phyloP scores from a whole-genome alignment of 2,797 vertebrate genomes.

The Adelosebastes latens region DNA sequence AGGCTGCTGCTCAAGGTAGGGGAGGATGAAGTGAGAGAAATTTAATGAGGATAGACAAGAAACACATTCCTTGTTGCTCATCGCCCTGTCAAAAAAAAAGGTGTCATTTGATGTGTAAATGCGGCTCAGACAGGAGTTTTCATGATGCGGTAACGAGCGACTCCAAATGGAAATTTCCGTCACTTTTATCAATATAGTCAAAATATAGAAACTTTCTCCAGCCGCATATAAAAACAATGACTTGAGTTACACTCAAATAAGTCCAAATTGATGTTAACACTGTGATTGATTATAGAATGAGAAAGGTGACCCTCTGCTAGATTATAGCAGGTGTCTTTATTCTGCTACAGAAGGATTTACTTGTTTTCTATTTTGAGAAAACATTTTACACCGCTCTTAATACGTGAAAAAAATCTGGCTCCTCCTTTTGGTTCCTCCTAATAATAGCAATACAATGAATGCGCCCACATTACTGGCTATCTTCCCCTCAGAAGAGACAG shows the following conservation, averaged over 20 bases:
- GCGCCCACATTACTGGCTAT: not conserved
- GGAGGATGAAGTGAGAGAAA: not conserved
- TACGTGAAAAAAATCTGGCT: not conserved
- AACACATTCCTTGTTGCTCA: conserved; percentile 19
- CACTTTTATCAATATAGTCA: conserved; percentile 1
- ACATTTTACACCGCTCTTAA: not conserved
- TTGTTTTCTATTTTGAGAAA: not conserved
- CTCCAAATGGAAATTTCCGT: conserved; percentile 14
- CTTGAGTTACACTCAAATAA: not conserved
- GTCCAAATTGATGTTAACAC: not conserved
- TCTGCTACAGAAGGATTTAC: not conserved
- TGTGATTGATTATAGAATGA: not conserved
- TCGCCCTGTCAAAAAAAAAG: conserved; percentile 27
- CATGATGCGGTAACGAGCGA: conserved; percentile 15
- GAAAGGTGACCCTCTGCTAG: not conserved
- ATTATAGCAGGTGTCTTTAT: not conserved
- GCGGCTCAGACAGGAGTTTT: not conserved
- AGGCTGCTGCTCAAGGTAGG: conserved; percentile 58
- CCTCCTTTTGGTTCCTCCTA: not conserved
- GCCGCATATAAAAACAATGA: not conserved
- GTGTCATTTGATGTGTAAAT: conserved; percentile 46
- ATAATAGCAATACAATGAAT: not conserved
- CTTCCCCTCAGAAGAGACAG: not conserved
- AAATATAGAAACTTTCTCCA: not conserved
- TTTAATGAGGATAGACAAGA: conserved; percentile 30